Base-by-base conservation (phyloP, 2,888 invertebrate genomes). In the Spisula solida region DNA sequence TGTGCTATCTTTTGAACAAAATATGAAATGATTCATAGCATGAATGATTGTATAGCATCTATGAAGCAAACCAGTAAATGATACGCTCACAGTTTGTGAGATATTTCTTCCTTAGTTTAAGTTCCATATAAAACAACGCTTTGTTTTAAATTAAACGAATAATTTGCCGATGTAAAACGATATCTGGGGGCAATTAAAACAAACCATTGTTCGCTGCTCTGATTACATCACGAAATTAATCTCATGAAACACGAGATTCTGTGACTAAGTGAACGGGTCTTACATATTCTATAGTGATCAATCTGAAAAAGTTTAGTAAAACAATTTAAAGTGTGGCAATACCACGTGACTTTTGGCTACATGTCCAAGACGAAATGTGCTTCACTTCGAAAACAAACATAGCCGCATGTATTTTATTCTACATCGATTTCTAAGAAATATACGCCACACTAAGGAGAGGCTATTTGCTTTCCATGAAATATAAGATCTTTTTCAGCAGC, bases 181-280 rank as follows among this genome's bases (percentile, higher is more conserved):
- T 66, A 66, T 25, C 25, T 66, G 6, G 60, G 25, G 25, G 12
- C 25, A 66, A 66, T 66, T 66, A 66, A 66, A 66, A 66, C 51
- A 16, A 51, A 51, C 51, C 51, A 5, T 16, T 16, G 12, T 66
- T 66, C 10, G 25, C 0, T 66, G n/a, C 10, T 66, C 25, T 66
- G 25, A 66, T 66, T 66, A 66, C 60, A 25, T 66, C 60, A 66
- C 60, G 60, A 25, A 66, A 66, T n/a, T 25, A 66, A 66, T 25
- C 12, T n/a, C 25, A 25, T 25, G 60, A 25, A 66, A 25, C 25
- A 66, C 60, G 60, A n/a, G 1, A 60, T 60, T 25, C 20, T 6
- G 25, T 25, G 25, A 66, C 25, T 66, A 66, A 66, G 25, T 51
- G 51, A 51, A 51, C 51, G 12, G 1, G 51, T 51, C 51, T 51